Conservation (phyloP, 2,888 invertebrate species). For the Luffia ferchaultella region DNA sequence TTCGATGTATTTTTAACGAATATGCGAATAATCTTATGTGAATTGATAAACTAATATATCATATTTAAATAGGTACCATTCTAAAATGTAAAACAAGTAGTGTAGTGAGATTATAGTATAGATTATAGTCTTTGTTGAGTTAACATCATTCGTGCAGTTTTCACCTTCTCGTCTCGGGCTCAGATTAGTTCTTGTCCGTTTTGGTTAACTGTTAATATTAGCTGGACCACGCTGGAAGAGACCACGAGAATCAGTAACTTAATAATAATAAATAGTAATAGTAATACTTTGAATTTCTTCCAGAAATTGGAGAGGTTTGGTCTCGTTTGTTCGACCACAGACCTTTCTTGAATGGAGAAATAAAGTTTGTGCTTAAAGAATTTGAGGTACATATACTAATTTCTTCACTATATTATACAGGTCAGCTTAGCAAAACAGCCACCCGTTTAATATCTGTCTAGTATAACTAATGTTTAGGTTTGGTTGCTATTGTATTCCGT, state of each 20-base stretch:
- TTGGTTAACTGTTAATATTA: neutral
- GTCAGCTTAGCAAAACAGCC: too few species aligned
- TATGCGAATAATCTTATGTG: neutral
- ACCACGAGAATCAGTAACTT: too few species aligned
- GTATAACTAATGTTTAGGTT: conserved; percentile 1
- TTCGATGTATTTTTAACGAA: neutral
- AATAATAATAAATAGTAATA: conserved; percentile 6
- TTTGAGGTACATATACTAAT: conserved; percentile 80
- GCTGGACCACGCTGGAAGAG: neutral
- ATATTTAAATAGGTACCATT: neutral
- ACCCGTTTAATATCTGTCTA: too few species aligned
- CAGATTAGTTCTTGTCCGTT: too few species aligned
- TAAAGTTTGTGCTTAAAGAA: conserved; percentile 81
- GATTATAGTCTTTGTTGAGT: neutral
- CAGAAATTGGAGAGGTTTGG: conserved; percentile 86
- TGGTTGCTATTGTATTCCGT: neutral
- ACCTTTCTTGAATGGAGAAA: conserved; percentile 86
- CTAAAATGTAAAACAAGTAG: neutral
- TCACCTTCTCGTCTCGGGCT: too few species aligned
- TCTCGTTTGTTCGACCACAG: conserved; percentile 86
- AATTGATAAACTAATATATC: neutral
- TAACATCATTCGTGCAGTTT: neutral
- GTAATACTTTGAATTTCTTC: conserved; percentile 21
- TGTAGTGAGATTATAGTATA: neutral
- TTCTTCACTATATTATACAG: neutral